Percentiles rank a stretch among this genome's conserved stretches.
Conservation (phyloP, 2,888 invertebrate genomes). For the Polietes domitor region DNA sequence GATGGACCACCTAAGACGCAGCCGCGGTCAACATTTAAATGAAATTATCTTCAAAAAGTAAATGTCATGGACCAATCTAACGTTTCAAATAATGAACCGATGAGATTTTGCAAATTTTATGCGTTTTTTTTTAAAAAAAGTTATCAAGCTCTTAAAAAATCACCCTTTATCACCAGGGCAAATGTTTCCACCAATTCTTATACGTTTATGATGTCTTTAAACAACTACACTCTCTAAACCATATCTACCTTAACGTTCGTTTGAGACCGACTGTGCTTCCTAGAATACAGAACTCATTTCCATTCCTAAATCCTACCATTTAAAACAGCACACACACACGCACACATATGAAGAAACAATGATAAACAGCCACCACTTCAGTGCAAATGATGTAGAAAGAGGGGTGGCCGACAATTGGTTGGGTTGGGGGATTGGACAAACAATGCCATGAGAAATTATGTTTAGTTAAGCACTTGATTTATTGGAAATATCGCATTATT, state of each 20-base stretch:
- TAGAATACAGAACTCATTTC: not conserved
- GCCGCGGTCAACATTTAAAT: no score
- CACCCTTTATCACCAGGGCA: not conserved
- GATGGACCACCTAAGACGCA: no score
- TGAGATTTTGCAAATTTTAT: not conserved
- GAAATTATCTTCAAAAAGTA: no score
- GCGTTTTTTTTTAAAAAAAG: no score
- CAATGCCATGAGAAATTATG: constrained; percentile 1
- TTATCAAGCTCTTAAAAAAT: no score
- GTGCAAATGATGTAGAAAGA: not conserved
- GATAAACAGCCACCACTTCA: not conserved
- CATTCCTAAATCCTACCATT: not conserved
- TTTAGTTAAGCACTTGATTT: constrained; percentile 49
- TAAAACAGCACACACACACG: not conserved
- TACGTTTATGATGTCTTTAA: no score
- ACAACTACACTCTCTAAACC: no score
- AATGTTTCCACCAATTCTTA: no score
- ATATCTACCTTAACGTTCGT: not conserved
- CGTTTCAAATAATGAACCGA: not conserved
- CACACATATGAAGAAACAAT: not conserved
- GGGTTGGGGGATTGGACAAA: constrained; percentile 9
- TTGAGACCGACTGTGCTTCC: not conserved
- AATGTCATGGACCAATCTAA: no score
- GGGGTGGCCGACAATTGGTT: not conserved
- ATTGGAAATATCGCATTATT: constrained; percentile 46